phyloP scores from a whole-genome alignment of 2,888 invertebrate species.

The Leucophenga montana region DNA sequence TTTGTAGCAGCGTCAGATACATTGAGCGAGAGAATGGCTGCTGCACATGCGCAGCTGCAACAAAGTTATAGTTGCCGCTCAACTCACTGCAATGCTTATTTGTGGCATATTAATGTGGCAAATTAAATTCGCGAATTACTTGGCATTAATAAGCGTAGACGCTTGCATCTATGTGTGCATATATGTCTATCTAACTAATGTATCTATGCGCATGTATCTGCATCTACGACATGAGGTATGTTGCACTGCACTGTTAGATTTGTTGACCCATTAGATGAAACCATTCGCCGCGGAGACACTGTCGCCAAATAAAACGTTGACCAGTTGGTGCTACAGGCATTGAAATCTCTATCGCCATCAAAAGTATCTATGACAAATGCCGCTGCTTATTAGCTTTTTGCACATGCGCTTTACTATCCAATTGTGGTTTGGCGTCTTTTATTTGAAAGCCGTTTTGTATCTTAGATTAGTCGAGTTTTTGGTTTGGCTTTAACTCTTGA shows the following conservation, averaged over 20 bases:
- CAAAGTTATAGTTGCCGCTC: too few species aligned
- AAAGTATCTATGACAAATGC: constrained; percentile 7
- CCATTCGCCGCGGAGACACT: constrained; percentile 5
- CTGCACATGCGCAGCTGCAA: constrained; percentile 16
- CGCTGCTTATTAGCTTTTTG: background rate
- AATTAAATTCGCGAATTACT: constrained; percentile 56
- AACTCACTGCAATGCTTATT: background rate
- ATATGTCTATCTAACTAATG: background rate
- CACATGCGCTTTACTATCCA: background rate
- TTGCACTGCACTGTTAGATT: too few species aligned
- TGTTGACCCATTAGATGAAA: constrained; percentile 8
- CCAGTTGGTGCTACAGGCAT: background rate
- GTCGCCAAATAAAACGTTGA: background rate
- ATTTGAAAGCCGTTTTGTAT: background rate
- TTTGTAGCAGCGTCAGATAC: background rate
- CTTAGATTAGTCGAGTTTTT: too few species aligned
- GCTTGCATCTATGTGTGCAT: background rate
- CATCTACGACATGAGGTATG: background rate
- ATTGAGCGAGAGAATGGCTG: constrained; percentile 32
- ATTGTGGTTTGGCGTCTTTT: background rate
- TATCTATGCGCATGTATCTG: constrained; percentile 12
- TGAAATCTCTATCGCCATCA: background rate
- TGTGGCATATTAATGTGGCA: constrained; percentile 52
- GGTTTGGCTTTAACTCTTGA: too few species aligned
- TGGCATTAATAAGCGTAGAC: constrained; percentile 48